Conservation (phyloP, 1,140 invertebrate species). For the Zaprionus lachaisei region DNA sequence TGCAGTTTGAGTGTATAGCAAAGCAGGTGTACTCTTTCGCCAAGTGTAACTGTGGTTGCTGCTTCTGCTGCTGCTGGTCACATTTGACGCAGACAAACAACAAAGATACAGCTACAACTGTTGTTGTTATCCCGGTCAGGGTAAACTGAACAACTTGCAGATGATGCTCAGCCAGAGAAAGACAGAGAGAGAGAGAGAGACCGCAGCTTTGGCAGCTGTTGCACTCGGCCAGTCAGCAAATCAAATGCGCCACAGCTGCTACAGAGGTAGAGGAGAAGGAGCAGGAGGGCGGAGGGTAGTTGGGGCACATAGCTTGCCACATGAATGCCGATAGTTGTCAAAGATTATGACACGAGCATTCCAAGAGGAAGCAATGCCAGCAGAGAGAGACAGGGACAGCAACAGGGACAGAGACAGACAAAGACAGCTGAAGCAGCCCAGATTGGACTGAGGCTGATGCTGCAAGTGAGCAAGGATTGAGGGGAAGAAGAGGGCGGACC, state of each 20-base stretch:
- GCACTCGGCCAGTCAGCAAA: slow-evolving; percentile 64
- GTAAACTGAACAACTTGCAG: slow-evolving; percentile 13
- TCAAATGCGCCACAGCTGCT: slow-evolving; percentile 60
- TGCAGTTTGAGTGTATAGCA: not conserved
- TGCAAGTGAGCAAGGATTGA: not conserved
- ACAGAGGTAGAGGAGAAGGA: not conserved
- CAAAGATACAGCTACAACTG: slow-evolving; percentile 18
- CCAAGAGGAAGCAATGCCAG: slow-evolving; percentile 37
- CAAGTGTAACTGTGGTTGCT: slow-evolving; percentile 4
- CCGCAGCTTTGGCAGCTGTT: slow-evolving; percentile 42
- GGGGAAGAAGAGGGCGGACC: not conserved
- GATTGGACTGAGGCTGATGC: not conserved
- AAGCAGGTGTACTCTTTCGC: not conserved
- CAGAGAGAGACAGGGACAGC: not conserved
- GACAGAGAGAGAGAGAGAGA: slow-evolving; percentile 9
- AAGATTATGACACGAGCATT: slow-evolving; percentile 79
- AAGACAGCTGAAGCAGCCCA: not conserved
- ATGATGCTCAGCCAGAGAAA: slow-evolving; percentile 20
- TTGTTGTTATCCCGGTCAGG: slow-evolving; percentile 15
- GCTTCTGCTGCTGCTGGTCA: slow-evolving; percentile 7
- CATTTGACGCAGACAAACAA: slow-evolving; percentile 29
- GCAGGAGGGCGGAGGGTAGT: not conserved
- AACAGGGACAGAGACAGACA: not conserved
- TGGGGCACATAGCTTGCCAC: slow-evolving; percentile 47
- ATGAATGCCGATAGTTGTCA: slow-evolving; percentile 81